Base-by-base conservation (phyloP, 2,888 invertebrate genomes). In the Ochropleura plecta region DNA sequence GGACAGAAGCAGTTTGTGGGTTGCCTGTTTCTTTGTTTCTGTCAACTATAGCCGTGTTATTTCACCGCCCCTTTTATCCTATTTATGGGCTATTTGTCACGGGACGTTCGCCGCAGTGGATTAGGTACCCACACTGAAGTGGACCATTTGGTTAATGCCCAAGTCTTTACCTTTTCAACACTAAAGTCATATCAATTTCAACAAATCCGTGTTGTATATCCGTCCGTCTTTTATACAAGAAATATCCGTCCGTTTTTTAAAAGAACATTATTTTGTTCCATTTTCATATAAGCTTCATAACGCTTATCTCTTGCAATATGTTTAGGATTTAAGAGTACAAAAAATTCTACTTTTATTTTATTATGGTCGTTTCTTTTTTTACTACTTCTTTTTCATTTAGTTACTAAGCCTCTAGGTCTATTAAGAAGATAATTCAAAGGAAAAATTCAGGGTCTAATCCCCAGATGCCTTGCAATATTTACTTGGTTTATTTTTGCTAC, bases 11-110 rank as follows among this genome's bases (percentile, higher is more conserved):
- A 86, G 87, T 89, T 91, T 87, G 84, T 82, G 88, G 86, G 83
- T 87, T 86, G 85, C 84, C 85, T 83, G 86, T 91, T 89, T 90
- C 90, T 92, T 90, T 91, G 90, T 91, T 91, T 90, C 88, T 89
- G 88, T 91, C 90, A 89, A 89, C 91, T 85, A 79, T 86, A 86
- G 86, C 82, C 76, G 85, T 87, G 87, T 90, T 90, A 90, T 90
- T 88, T 83, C 81, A 74, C 84, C 78, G 79, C 64, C 82, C 83
- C 84, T 89, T 86, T 91, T 89, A 90, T 90, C 90, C 88, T 88
- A 89, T 92, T 91, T 92, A 90, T 89, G 89, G 89, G 85, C 90
- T 82, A 91, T 93, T 92, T 92, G 88, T 93, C 90, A 90, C 86
- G 76, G 81, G 88, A 84, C 82, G 82, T 87, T 89, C 85, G 84